Evolutionary conservation across 2,888 invertebrate genomes (phyloP), one percentile per base, ranked within the genome.

Genomic region (Salticus scenicus): DNA sequence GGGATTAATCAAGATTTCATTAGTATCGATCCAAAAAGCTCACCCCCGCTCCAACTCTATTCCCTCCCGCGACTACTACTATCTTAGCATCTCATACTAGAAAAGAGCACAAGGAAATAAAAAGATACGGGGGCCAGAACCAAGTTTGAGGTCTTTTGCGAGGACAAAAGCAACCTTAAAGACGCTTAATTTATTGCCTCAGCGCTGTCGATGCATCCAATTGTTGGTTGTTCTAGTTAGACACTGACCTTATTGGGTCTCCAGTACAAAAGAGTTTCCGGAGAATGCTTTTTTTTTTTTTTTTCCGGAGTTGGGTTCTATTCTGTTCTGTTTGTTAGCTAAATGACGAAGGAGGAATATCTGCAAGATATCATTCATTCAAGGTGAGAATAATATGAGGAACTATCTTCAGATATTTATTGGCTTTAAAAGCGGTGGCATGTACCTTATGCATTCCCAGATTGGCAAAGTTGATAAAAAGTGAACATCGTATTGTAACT

Each of bases 1-100:
- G 85, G 86, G 80, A 80, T 80, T 86, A 80, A 86, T 86, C 86
- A 86, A 86, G 86, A 86, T 86, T 86, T 86, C 86, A 86, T 86
- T 86, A 86, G 86, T 80, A 86, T 86, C 86, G 86, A 86, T 86
- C 86, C 74, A 33, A 63, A 76, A 42, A 66, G 42, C 71, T 31
- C 17, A 33, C 63, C 74, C 69, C 69, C 57, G 31, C 24, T 17
- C 57, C 24, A 57, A 24, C 57, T n/a, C 24, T 31, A 37, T 57
- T 70, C 37, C 57, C 69, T 4, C 57, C 57, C 57, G 57, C 57
- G 24, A 67, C 76, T 41, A 57, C 24, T 69, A 70, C 78, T 85
- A 85, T 85, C 84, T 85, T 74, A 74, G 78, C 78, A 85, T 85
- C 84, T 84, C 72, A 79, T 24, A 74, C 42, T 17, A 75, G 79